These are phyloP conservation scores for Sinocyclocheilus maitianheensis DNA, from an alignment of 2,113 vertebrate genomes.

Conservation along the genomic window DNA sequence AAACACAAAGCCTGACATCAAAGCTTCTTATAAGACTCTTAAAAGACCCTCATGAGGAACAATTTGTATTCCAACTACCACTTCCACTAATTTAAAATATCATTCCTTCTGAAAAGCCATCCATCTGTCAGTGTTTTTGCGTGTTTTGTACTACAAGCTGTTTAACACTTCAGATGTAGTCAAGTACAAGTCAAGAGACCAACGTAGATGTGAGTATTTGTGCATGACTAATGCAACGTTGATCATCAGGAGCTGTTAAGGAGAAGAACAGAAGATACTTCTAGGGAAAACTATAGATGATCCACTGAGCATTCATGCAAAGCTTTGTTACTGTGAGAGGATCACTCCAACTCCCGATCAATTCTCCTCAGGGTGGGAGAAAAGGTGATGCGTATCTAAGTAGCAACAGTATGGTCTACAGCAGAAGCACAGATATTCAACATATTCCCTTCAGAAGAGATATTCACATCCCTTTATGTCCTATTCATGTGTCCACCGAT, in stretches of 20 bases:
- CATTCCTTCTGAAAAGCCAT: conserved; percentile 11
- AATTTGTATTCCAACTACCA: background rate
- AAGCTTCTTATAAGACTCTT: background rate
- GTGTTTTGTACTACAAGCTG: background rate
- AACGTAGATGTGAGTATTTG: conserved; percentile 6
- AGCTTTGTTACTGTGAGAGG: conserved; percentile 28
- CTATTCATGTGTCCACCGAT: conserved; percentile 13
- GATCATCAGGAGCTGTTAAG: conserved; percentile 13
- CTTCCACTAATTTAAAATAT: conserved; percentile 4
- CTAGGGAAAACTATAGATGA: conserved; percentile 27
- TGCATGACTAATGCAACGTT: conserved; percentile 14
- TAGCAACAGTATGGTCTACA: background rate
- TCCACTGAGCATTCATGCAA: conserved; percentile 21
- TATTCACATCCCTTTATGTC: conserved; percentile 40
- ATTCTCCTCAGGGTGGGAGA: conserved; percentile 35
- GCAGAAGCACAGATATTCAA: background rate
- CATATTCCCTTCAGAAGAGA: conserved; percentile 15
- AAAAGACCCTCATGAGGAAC: no score
- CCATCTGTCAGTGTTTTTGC: conserved; percentile 3
- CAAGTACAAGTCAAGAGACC: conserved; percentile 9
- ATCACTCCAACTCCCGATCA: conserved; percentile 19
- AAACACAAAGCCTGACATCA: background rate
- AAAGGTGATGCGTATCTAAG: conserved; percentile 40
- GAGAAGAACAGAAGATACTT: background rate
- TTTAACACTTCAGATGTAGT: conserved; percentile 22